Evolutionary conservation across 2,888 invertebrate genomes (phyloP).

Genomic region (Xanthia togata): DNA sequence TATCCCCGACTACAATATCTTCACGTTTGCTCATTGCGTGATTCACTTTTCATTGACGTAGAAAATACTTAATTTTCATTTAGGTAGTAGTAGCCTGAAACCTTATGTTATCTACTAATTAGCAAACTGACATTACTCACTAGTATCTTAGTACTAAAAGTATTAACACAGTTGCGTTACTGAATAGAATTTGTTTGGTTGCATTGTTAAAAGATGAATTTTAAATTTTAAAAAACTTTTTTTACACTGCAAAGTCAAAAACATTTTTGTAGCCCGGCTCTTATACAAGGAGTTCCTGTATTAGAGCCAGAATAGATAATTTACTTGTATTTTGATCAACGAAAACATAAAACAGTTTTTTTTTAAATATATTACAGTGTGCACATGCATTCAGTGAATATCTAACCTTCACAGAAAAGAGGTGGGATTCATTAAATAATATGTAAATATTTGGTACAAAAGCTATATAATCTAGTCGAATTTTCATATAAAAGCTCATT

Average conservation of each 20-base stretch:
- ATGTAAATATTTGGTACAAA: conserved; percentile 10
- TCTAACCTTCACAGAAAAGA: background rate
- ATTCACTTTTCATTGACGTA: background rate
- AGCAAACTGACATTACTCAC: background rate
- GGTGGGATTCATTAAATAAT: conserved; percentile 1
- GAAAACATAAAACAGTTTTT: no score
- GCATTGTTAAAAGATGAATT: no score
- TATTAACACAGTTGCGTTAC: background rate
- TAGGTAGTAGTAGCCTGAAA: conserved; percentile 2
- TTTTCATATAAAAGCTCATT: background rate
- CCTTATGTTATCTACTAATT: background rate
- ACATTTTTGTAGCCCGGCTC: no score
- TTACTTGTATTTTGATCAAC: background rate
- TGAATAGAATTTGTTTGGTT: background rate
- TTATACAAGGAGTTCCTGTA: no score
- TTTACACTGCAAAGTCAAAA: no score
- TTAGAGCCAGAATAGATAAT: no score
- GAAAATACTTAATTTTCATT: background rate
- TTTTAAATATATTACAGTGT: no score
- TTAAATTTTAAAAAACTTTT: no score
- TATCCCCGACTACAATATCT: background rate
- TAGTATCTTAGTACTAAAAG: background rate
- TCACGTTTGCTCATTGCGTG: background rate
- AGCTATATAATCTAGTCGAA: background rate
- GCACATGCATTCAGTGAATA: background rate